Evolutionary conservation across 2,797 vertebrate species (phyloP).

Genomic region (Adelosebastes latens): DNA sequence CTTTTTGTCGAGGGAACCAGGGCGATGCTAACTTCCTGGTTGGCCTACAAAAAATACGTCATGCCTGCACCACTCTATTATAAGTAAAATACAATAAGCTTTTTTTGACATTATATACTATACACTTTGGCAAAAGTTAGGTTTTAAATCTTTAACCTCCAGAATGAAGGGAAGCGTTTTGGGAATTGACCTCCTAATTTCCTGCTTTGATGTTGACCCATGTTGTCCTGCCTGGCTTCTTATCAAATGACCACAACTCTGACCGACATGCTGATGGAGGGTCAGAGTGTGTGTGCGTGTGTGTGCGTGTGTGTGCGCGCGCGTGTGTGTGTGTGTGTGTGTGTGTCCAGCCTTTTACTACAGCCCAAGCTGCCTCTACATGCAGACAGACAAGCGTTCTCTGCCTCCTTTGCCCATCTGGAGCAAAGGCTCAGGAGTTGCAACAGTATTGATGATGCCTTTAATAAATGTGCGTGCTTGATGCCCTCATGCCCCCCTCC

Average conservation of each 20-base stretch:
- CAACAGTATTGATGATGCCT: slow-evolving; percentile 35
- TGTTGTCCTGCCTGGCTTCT: slow-evolving; percentile 16
- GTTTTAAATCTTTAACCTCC: neutral
- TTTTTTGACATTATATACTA: too few species aligned
- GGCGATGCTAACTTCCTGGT: too few species aligned
- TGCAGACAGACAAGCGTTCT: slow-evolving; percentile 20
- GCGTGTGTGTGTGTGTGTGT: neutral
- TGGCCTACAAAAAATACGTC: too few species aligned
- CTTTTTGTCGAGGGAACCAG: too few species aligned
- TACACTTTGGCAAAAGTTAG: neutral
- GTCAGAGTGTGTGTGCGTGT: neutral
- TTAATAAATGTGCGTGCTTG: slow-evolving; percentile 27
- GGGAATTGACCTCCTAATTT: neutral
- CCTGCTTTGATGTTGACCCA: slow-evolving; percentile 32
- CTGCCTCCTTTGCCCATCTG: slow-evolving; percentile 42
- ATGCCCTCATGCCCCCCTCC: slow-evolving; percentile 3
- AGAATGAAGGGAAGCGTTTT: neutral
- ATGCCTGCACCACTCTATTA: neutral
- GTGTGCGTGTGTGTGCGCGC: neutral
- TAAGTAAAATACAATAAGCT: neutral
- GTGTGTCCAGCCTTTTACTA: neutral
- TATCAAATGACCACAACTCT: slow-evolving; percentile 36
- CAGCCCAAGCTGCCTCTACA: neutral
- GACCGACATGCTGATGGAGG: neutral
- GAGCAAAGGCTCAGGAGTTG: slow-evolving; percentile 40